Percentiles rank a stretch among this genome's conserved stretches.
phyloP scores from a whole-genome alignment of 1,140 invertebrate genomes.

The Aricia agestis region DNA sequence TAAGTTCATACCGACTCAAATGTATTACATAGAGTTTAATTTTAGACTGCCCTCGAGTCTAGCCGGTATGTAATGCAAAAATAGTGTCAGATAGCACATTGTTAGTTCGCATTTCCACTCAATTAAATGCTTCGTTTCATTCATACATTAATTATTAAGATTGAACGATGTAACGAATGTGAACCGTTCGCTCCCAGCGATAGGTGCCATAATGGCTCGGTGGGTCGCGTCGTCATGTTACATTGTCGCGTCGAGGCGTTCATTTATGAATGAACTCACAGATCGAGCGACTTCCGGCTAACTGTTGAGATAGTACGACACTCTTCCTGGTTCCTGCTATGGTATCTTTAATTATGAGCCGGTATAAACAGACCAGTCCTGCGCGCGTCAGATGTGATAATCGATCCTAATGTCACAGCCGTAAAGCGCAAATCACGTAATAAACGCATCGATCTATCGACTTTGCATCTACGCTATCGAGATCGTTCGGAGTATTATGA shows the following conservation, averaged over 20 bases:
- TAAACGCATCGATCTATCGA: conserved; percentile 42
- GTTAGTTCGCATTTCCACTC: conserved; percentile 70
- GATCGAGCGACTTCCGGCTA: conserved; percentile 74
- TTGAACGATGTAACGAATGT: conserved; percentile 38
- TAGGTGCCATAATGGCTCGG: conserved; percentile 44
- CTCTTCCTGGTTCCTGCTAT: conserved; percentile 75
- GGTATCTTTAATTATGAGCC: conserved; percentile 70
- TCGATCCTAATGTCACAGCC: conserved; percentile 25
- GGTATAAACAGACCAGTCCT: conserved; percentile 54
- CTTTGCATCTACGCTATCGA: conserved; percentile 59
- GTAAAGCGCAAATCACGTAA: conserved; percentile 43
- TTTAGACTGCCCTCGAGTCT: background rate
- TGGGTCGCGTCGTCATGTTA: conserved; percentile 49
- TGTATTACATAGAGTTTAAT: too few relatives aligned
- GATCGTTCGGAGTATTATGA: conserved; percentile 61
- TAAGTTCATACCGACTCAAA: background rate
- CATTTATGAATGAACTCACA: conserved; percentile 76
- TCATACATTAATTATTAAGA: conserved; percentile 65
- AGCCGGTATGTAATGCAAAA: background rate
- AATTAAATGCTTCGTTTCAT: conserved; percentile 73
- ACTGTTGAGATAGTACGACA: conserved; percentile 75
- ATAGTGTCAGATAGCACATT: conserved; percentile 46
- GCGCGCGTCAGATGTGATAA: conserved; percentile 13
- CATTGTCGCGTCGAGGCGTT: conserved; percentile 59
- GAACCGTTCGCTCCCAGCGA: conserved; percentile 37